Conservation (phyloP, 2,797 vertebrate genomes). For the Martes flavigula region DNA sequence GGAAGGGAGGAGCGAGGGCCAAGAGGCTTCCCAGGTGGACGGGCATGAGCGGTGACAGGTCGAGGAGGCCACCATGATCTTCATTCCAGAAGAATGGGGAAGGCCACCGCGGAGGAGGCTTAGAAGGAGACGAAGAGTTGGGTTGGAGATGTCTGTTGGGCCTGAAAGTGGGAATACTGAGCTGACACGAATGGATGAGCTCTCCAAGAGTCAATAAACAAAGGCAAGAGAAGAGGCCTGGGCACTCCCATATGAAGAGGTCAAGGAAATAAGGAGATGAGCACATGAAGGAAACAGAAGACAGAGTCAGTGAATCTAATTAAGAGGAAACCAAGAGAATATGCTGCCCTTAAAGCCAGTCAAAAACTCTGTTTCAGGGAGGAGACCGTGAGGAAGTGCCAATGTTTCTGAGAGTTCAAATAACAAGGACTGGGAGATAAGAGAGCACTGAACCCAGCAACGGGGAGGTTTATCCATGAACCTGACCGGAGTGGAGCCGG, state of each 20-base stretch:
- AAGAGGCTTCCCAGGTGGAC: rapidly evolving
- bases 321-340: not conserved
- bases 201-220: not conserved
- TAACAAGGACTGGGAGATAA: not conserved
- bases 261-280: not conserved
- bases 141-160: not conserved
- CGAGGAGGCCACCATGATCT: rapidly evolving
- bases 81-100: not conserved
- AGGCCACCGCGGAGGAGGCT: not conserved
- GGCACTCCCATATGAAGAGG: not conserved
- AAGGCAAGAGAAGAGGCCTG: not conserved
- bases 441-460: not conserved
- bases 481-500: not conserved
- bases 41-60: rapidly evolving
- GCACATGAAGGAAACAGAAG: not conserved
- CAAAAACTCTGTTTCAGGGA: not conserved
- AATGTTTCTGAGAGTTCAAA: not conserved
- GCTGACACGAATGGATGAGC: too few relatives aligned
- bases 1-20: not conserved
- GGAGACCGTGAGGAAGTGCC: not conserved
- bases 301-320: not conserved
- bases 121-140: not conserved
- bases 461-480: rapidly evolving
- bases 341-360: not conserved
- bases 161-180: rapidly evolving